These are phyloP conservation scores for Drosophila demipolita DNA, from an alignment of 2,888 invertebrate genomes.

Conservation along the genomic window DNA sequence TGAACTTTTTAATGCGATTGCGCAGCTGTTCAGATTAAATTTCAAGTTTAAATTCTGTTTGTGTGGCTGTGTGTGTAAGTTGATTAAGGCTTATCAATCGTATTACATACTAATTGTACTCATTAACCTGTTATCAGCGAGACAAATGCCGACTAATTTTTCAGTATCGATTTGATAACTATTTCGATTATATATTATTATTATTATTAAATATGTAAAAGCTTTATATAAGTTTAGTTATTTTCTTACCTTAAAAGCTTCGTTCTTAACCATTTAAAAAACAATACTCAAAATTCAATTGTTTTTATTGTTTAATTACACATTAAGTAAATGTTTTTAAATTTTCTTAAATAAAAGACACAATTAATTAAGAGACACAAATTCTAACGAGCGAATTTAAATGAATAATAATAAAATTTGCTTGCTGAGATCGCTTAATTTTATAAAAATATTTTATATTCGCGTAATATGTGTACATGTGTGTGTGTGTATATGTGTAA, in stretches of 20 bases:
- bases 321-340: conserved; percentile 44
- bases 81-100: neutral
- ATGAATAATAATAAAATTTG: conserved; percentile 66
- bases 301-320: conserved; percentile 35
- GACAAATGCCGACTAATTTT: neutral
- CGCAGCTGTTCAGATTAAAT: conserved; percentile 19
- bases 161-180: neutral
- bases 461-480: conserved; percentile 12
- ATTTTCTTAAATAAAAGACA: conserved; percentile 53
- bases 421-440: conserved; percentile 73
- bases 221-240: neutral
- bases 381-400: conserved; percentile 36
- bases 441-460: conserved; percentile 41
- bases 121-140: neutral
- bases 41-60: neutral
- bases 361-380: conserved; percentile 59
- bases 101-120: neutral
- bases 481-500: conserved; percentile 25
- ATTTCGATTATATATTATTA: neutral
- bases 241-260: neutral
- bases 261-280: neutral
- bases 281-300: neutral
- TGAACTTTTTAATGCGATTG: conserved; percentile 46
- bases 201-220: neutral
- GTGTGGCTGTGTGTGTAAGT: neutral